Base-by-base conservation (phyloP, 2,888 invertebrate genomes). In the Lasius platythorax region DNA sequence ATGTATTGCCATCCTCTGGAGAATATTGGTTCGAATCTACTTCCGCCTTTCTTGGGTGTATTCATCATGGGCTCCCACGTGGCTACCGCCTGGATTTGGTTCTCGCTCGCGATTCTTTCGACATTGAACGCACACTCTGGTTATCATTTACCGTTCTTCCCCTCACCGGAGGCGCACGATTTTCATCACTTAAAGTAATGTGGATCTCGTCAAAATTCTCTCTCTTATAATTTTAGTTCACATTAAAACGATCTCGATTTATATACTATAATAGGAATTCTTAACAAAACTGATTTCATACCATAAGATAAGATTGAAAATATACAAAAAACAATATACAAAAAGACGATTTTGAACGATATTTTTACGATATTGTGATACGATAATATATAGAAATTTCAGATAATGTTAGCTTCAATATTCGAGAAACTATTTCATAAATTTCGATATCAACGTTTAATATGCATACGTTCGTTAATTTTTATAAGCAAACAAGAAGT, bases 151-250 rank as follows among this genome's bases (percentile, higher is more conserved):
- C 98, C 98, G 0, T 97, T 98, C 94, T 97, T 98, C 93, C 97
- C 98, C 8, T 98, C 98, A 64, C 98, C 98, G 9, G 98, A 98
- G 94, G 97, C 97, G 0, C 98, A 98, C 93, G 98, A 98, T 95
- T 98, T 97, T 94, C 98, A 98, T 94, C 98, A 98, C 95, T 96
- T 98, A 88, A 98, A 98, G 97, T 97, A 23, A 96, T 61, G 18
- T 18, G 15, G 43, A 75, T 23, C 2, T 74, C 3, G 2, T 40
- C 1, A 63, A 58, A 28, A 40, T 30, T 23, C 23, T 23, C 23
- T 4, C 74, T 4, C 72, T 37, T 61, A 23, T 37, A 23, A 58
- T 78, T 81, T 46, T 76, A 15, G 15, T 67, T 81, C 12, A 12
- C 5, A 70, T 56, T 68, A 18, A 23, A 46, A 53, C 11, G 2